A percentile compares a stretch with the other conserved stretches of the same genome.
phyloP scores from a whole-genome alignment of 2,113 vertebrate species.

The Ornithorhynchus anatinus region DNA sequence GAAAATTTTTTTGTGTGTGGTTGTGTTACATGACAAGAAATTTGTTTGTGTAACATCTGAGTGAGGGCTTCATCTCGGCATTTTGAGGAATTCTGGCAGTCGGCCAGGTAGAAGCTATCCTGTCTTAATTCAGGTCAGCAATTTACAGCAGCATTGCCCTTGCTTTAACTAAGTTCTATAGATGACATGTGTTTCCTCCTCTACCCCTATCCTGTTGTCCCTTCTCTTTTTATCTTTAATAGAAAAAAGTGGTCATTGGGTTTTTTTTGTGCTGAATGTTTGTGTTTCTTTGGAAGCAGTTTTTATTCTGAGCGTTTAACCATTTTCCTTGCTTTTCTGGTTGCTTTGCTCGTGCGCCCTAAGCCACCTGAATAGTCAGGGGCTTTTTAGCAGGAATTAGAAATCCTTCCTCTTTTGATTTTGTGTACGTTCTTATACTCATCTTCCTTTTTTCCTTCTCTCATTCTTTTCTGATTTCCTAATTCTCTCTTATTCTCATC shows the following conservation, averaged over 20 bases:
- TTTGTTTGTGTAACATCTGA: too few species aligned
- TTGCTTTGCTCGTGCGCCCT: too few species aligned
- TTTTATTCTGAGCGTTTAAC: not conserved
- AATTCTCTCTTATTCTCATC: too few species aligned
- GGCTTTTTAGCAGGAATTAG: too few species aligned
- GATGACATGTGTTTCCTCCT: not conserved
- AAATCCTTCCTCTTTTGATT: too few species aligned
- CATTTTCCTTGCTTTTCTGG: not conserved
- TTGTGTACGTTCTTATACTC: too few species aligned
- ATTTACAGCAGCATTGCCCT: not conserved
- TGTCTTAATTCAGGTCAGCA: not conserved
- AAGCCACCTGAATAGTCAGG: too few species aligned
- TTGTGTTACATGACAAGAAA: not conserved
- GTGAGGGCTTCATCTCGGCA: too few species aligned
- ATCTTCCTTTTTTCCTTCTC: too few species aligned
- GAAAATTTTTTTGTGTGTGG: not conserved
- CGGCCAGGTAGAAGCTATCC: not conserved
- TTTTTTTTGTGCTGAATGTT: not conserved
- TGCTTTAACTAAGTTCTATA: not conserved
- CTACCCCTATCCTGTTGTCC: fast-evolving
- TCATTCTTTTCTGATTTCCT: too few species aligned
- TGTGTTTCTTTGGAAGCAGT: not conserved
- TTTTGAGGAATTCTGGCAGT: not conserved
- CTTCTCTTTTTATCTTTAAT: not conserved
- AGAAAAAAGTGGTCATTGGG: not conserved